Base-by-base conservation (phyloP, 2,113 vertebrate genomes). In the Pomatorhinus ruficollis region DNA sequence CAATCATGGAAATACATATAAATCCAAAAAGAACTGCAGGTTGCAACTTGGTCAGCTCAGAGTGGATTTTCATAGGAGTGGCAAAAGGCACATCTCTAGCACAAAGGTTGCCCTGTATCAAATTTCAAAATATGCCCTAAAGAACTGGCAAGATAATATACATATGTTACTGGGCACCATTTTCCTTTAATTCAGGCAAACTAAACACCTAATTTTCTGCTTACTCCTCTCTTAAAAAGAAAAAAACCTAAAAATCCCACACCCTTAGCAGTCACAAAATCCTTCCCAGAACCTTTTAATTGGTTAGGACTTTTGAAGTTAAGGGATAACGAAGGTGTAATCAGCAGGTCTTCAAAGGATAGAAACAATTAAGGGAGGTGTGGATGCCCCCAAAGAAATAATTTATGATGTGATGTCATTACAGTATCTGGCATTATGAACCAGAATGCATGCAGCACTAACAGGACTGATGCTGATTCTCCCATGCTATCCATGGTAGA, bases 21-120 rank as follows among this genome's bases (percentile, higher is more conserved):
- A 83, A 95, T 47, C 35, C 44, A 90, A 93, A 80, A 93, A 94
- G 71, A 89, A 44, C 42, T 92, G 76, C 95, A 90, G 76, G 96
- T 88, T 90, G 25, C 64, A 93, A 93, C 95, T 91, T 94, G 92
- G 90, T 22, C 64, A 78, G n/a, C 9, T 83, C 54, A 59, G 50
- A 74, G 75, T 94, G 63, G 75, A 94, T 97, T 96, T 86, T 93
- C 82, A 77, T 7, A 77, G 95, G 91, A 82, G 87, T 81, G 87
- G 89, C 57, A 91, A 94, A 89, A 95, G 77, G 60, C 37, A 84
- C 89, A 94, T 91, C 90, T 92, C 72, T 71, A 82, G 81, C 87
- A 96, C 87, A 96, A 97, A 94, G 87, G 92, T 90, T 94, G 87
- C 63, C 85, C 91, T 93, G 39, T 90, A 96, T 96, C 96, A 95